Base-by-base conservation (phyloP, 2,113 vertebrate genomes). In the Lagenorhynchus albirostris region DNA sequence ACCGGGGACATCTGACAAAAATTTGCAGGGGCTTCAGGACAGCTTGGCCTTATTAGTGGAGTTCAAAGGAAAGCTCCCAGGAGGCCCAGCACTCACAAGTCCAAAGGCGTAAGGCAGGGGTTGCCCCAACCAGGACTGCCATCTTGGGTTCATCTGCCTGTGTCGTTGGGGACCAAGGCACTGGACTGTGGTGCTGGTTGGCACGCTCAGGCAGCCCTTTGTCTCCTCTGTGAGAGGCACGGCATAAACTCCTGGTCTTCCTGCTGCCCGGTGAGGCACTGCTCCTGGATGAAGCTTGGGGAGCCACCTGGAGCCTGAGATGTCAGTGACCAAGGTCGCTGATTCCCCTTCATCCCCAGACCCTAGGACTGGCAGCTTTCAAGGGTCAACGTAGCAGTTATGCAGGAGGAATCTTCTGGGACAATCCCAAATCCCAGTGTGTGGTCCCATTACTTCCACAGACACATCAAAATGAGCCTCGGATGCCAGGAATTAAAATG, bases 1-100 rank as follows among this genome's bases (percentile, higher is more conserved):
- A 50, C 76, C 94, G 87, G n/a, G 70, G 68, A 94, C 95, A 95
- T 95, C 91, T 97, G 97, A 95, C 96, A 97, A 87, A 97, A 88
- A 95, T 97, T 95, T 97, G 70, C 50, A 93, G 79, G 47, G 33
- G 82, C 53, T 87, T 93, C 0, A 0, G 26, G 87, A 93, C 92
- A 82, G 79, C 67, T 95, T 89, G 79, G 80, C 86, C 81, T 96
- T 50, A 7, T 94, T 67, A 60, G 41, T 47, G 62, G 44, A 76
- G 89, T 96, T 96, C 65, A 96, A 62, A 95, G 84, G 76, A 94
- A 84, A 96, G 76, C 65, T 89, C 94, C 62, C 89, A 74, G 5
- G 12, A 80, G 76, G 26, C 41, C 38, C 12, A 47, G 31, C 8
- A 63, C 73, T 96, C 68, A 53, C n/a, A 70, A 90, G 47, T 77